Conservation (phyloP, 2,888 invertebrate genomes). For the Clivina fossor region DNA sequence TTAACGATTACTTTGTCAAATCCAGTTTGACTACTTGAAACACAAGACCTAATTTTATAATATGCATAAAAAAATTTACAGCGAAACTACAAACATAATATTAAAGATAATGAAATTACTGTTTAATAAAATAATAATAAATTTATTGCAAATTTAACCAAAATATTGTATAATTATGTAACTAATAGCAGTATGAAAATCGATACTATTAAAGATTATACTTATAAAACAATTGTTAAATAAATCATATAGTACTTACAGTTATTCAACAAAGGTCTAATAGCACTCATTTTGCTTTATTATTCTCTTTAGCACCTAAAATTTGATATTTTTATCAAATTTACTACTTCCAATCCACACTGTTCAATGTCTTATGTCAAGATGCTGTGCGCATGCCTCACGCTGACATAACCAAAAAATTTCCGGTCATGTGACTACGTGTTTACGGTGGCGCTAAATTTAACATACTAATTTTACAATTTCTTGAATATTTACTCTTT, state of each 20-base stretch:
- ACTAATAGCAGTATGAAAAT: neutral
- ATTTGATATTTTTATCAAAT: conserved; percentile 13
- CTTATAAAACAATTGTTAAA: neutral
- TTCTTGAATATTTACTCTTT: too few relatives aligned
- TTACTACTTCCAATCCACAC: conserved; percentile 14
- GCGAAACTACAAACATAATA: conserved; percentile 2
- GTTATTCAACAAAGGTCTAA: conserved; percentile 13
- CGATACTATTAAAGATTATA: neutral
- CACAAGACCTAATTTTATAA: too few relatives aligned
- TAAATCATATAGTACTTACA: conserved; percentile 14
- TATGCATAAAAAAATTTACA: neutral
- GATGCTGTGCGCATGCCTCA: conserved; percentile 18
- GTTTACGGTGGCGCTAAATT: conserved; percentile 18
- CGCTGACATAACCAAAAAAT: conserved; percentile 9
- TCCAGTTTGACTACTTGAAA: too few relatives aligned
- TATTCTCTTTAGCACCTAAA: conserved; percentile 4
- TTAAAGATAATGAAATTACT: neutral
- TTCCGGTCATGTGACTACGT: conserved; percentile 11
- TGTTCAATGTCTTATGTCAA: conserved; percentile 10
- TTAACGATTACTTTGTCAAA: too few relatives aligned
- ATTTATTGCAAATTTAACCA: neutral
- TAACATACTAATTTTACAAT: too few relatives aligned
- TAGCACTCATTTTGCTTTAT: conserved; percentile 22
- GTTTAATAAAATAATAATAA: neutral
- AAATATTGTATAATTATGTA: conserved; percentile 1